Evolutionary conservation across 2,113 vertebrate genomes (phyloP).

Genomic region (Oriolus oriolus): DNA sequence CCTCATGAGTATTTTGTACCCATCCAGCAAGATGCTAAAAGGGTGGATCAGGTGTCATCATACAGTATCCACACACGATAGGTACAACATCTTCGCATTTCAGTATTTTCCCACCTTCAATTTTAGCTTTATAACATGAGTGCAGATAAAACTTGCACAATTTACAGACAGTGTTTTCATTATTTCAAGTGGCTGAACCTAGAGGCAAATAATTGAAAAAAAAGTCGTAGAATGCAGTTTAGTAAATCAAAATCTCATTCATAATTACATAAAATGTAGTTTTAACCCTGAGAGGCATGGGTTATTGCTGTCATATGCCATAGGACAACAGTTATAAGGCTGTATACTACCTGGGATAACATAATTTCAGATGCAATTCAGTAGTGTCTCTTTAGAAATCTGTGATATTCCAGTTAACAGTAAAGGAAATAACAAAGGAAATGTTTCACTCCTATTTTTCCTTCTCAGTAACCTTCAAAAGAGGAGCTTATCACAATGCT

Average conservation of each 20-base stretch:
- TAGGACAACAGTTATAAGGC: background rate
- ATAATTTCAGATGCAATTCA: background rate
- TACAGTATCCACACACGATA: background rate
- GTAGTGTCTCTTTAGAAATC: background rate
- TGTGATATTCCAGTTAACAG: background rate
- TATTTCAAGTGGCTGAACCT: background rate
- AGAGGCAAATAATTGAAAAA: background rate
- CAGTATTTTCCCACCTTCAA: background rate
- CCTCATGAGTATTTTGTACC: background rate
- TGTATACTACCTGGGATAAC: background rate
- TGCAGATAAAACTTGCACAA: background rate
- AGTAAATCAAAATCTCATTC: background rate
- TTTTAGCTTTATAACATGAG: background rate
- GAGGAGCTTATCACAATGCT: background rate
- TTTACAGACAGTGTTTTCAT: background rate
- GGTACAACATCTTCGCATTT: background rate
- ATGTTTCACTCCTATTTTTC: background rate
- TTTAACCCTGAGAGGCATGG: background rate
- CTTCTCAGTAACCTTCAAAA: background rate
- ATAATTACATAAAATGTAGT: background rate
- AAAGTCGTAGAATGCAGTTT: background rate
- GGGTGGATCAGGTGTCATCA: background rate
- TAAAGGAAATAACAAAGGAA: background rate
- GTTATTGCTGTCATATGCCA: background rate
- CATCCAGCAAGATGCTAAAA: background rate